These are phyloP conservation scores for Aporophyla lueneburgensis DNA, from an alignment of 2,888 invertebrate genomes.

Conservation along the genomic window DNA sequence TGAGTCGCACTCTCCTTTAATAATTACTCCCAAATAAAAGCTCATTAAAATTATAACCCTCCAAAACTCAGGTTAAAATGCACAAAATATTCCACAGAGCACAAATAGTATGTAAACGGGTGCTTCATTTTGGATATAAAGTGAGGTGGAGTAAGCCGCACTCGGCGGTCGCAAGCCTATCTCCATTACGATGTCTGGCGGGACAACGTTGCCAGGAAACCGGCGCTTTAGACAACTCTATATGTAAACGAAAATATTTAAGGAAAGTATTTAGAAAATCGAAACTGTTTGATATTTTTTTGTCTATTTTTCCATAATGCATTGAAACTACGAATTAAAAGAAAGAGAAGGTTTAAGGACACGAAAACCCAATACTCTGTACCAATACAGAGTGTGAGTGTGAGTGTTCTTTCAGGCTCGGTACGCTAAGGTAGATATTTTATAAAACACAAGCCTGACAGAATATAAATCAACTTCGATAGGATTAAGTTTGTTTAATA, in stretches of 20 bases:
- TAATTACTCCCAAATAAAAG: background rate
- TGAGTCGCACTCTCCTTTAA: too few species aligned
- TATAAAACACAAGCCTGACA: too few species aligned
- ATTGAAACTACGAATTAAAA: background rate
- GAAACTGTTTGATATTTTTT: background rate
- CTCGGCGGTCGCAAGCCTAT: slow-evolving; percentile 51
- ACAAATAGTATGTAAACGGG: slow-evolving; percentile 45
- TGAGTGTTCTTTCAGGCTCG: too few species aligned
- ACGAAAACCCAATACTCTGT: background rate
- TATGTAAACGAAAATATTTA: slow-evolving; percentile 13
- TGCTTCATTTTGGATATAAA: slow-evolving; percentile 57
- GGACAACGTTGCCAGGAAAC: slow-evolving; percentile 49
- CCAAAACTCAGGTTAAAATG: slow-evolving; percentile 20
- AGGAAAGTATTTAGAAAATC: background rate
- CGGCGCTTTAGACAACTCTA: slow-evolving; percentile 26
- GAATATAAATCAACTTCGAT: too few species aligned
- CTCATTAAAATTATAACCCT: slow-evolving; percentile 5
- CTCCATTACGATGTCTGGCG: slow-evolving; percentile 61
- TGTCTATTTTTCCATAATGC: too few species aligned
- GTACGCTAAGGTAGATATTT: too few species aligned
- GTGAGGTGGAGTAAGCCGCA: slow-evolving; percentile 50
- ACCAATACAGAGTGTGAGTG: too few species aligned
- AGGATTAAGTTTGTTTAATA: too few species aligned
- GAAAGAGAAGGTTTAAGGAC: background rate
- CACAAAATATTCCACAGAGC: slow-evolving; percentile 18